phyloP scores from a whole-genome alignment of 2,797 vertebrate species.

The Ciconia nigra region DNA sequence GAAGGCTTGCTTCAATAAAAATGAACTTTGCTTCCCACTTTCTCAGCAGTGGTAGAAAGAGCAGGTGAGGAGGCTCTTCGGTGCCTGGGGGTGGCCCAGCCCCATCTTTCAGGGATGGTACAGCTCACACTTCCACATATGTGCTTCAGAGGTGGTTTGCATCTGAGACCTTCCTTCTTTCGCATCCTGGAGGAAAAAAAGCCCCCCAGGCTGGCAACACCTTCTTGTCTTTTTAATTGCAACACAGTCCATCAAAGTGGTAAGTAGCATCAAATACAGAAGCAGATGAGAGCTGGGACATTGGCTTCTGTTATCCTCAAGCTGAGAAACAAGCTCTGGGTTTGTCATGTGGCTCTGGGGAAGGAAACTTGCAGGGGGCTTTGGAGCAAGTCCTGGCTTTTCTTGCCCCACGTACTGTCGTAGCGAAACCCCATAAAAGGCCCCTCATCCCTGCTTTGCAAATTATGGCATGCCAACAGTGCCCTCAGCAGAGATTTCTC shows the following conservation, averaged over 20 bases:
- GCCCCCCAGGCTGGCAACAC: background rate
- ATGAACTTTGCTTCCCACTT: background rate
- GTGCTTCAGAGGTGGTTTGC: background rate
- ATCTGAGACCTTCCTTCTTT: background rate
- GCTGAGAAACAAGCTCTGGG: background rate
- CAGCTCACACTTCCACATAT: background rate
- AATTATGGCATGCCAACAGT: background rate
- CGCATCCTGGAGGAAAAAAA: background rate
- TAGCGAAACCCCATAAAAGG: background rate
- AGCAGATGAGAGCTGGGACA: background rate
- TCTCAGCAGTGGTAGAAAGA: background rate
- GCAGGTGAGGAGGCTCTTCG: background rate
- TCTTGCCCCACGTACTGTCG: background rate
- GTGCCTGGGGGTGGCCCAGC: background rate
- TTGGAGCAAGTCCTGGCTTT: background rate
- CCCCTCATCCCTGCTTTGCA: background rate
- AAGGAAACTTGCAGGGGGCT: background rate
- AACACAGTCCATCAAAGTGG: background rate
- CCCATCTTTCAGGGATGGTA: fast-evolving
- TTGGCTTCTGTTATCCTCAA: background rate
- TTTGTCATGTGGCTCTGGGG: background rate
- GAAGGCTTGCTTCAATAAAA: background rate
- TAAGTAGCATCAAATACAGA: background rate
- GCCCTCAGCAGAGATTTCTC: background rate
- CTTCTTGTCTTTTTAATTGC: background rate